Percentiles rank a stretch among this genome's conserved stretches.
Evolutionary conservation across 2,888 invertebrate genomes (phyloP).

Genomic region (Syrphus vitripennis): DNA sequence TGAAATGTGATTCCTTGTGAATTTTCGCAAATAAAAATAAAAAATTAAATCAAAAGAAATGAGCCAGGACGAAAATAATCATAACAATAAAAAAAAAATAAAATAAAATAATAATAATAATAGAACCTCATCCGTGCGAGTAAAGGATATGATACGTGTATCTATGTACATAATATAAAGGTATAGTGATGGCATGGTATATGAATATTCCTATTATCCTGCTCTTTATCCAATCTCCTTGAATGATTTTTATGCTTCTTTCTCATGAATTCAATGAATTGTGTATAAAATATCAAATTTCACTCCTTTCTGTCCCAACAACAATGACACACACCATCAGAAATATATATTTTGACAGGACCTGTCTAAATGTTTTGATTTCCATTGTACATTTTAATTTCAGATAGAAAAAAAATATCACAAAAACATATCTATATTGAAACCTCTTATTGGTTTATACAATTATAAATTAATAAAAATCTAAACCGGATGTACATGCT

Average conservation of each 20-base stretch:
- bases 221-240: slow-evolving; percentile 8
- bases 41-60: slow-evolving; percentile 62
- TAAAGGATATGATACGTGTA: not conserved
- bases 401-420: not conserved
- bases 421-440: not conserved
- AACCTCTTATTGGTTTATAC: slow-evolving; percentile 36
- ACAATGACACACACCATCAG: slow-evolving; percentile 25
- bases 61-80: slow-evolving; percentile 51
- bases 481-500: slow-evolving; percentile 51
- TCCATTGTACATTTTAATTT: not conserved
- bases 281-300: slow-evolving; percentile 44
- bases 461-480: slow-evolving; percentile 25
- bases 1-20: slow-evolving; percentile 52
- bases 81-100: slow-evolving; percentile 44
- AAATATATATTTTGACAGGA: slow-evolving; percentile 47
- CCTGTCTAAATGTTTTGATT: slow-evolving; percentile 66
- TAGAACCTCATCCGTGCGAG: slow-evolving; percentile 19
- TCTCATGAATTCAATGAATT: not conserved
- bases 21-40: slow-evolving; percentile 13
- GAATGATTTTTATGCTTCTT: slow-evolving; percentile 4
- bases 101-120: slow-evolving; percentile 52
- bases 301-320: slow-evolving; percentile 14
- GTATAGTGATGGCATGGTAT: not conserved
- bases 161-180: not conserved
- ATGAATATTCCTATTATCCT: not conserved